Conservation (phyloP, 2,888 invertebrate genomes). For the Pediacus dermestoides region DNA sequence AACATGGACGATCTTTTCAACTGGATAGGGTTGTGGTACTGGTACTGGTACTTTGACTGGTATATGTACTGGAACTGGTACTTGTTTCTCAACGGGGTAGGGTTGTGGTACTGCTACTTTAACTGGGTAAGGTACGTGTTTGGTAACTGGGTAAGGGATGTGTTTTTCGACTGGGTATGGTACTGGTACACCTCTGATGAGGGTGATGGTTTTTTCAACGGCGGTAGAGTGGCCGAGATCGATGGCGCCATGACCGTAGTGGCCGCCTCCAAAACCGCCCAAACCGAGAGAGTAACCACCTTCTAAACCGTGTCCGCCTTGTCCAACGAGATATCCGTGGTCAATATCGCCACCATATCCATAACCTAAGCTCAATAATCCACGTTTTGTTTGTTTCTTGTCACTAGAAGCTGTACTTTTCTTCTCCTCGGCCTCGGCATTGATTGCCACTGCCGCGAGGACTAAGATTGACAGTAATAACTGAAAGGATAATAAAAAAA, state of each 20-base stretch:
- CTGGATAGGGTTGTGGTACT: slow-evolving; percentile 73
- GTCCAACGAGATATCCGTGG: slow-evolving; percentile 64
- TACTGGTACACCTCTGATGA: slow-evolving; percentile 63
- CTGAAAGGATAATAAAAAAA: slow-evolving; percentile 50
- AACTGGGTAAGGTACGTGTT: slow-evolving; percentile 61
- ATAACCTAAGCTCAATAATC: slow-evolving; percentile 73
- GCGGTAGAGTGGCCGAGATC: slow-evolving; percentile 51
- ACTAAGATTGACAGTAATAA: slow-evolving; percentile 69
- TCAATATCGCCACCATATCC: slow-evolving; percentile 77
- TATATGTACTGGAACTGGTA: slow-evolving; percentile 69
- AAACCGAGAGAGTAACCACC: slow-evolving; percentile 28
- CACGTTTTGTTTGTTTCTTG: slow-evolving; percentile 80
- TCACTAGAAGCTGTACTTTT: slow-evolving; percentile 51
- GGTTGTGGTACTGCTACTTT: slow-evolving; percentile 63
- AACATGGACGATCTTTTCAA: slow-evolving; percentile 72
- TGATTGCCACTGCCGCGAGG: slow-evolving; percentile 64
- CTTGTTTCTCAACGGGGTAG: slow-evolving; percentile 70
- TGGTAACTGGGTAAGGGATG: slow-evolving; percentile 64
- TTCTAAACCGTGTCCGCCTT: slow-evolving; percentile 51
- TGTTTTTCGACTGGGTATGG: slow-evolving; percentile 64
- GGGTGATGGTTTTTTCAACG: slow-evolving; percentile 62
- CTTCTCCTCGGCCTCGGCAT: slow-evolving; percentile 66
- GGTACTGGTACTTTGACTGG: slow-evolving; percentile 77
- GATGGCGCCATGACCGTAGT: slow-evolving; percentile 30
- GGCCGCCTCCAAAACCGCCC: slow-evolving; percentile 33